Conservation (phyloP, 2,797 vertebrate species). For the Tinamus major region DNA sequence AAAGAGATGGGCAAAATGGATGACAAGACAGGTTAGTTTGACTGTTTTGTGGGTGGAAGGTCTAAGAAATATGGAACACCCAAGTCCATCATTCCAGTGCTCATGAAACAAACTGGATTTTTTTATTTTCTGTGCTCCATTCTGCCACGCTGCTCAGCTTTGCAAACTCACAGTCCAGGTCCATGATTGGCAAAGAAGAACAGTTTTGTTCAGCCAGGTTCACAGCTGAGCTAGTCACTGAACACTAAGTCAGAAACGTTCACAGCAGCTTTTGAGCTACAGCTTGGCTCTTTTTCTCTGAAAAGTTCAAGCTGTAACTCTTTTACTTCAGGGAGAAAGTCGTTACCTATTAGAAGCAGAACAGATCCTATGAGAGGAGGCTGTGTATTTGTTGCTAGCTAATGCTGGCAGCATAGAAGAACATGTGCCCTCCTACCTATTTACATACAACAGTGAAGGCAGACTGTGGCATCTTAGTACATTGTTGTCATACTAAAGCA, state of each 20-base stretch:
- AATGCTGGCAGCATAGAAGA: background rate
- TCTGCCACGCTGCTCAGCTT: background rate
- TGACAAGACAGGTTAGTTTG: background rate
- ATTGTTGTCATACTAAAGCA: background rate
- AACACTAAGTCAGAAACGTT: background rate
- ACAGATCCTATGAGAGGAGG: rapidly evolving
- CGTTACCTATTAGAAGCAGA: background rate
- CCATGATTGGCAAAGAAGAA: background rate
- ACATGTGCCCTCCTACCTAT: background rate
- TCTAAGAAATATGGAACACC: background rate
- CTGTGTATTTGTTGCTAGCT: background rate
- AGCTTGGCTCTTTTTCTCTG: background rate
- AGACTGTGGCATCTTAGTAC: background rate
- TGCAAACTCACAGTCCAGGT: background rate
- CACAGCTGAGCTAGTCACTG: background rate
- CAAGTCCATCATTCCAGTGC: background rate
- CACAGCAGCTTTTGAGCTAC: background rate
- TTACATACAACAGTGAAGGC: background rate
- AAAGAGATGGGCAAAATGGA: background rate
- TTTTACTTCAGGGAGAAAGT: background rate
- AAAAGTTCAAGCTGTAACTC: background rate
- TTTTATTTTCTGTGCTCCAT: background rate
- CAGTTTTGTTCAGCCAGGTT: background rate
- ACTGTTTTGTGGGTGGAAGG: background rate
- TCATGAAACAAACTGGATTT: background rate